Evolutionary conservation across 2,888 invertebrate genomes (phyloP), one percentile per base, ranked within the genome.

Genomic region (Lasioglossum leucozonium): DNA sequence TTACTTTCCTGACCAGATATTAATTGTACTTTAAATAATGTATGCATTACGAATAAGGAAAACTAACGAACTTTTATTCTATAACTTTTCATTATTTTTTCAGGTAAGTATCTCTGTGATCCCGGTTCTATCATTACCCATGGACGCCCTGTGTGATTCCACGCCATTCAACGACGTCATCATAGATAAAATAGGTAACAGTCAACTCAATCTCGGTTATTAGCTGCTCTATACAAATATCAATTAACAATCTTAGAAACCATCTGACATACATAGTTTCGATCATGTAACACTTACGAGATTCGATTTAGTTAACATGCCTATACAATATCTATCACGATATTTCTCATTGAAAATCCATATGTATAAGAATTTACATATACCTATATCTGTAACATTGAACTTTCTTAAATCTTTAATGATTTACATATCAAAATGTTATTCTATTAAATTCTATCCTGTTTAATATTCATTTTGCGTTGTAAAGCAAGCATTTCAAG

Each of bases 151-250:
- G 13, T 22, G 18, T 11, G 16, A 37, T 18, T 30, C 37, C 67
- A 18, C 37, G 34, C 4, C 34, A 34, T 67, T 4, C 67, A 11
- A 37, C 67, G 37, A 37, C 37, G 37, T 11, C 67, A 22, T 37
- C 67, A 0, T 22, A 37, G 37, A 67, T 67, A 37, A 67, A 37
- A 37, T 67, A 67, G 37, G 67, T 67, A 67, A 34, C 37, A 1
- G 10, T 22, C 34, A 37, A 67, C 37, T 8, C 11, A 37, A 67
- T 37, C 67, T 18, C 22, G 37, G 10, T 37, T 67, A 67, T 67
- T 67, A 67, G 67, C 67, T 37, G 22, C 37, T 67, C 37, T 37
- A 67, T 37, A 37, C 67, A 67, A 37, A 67, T 34, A 67, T 18
- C 37, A 67, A 62, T 67, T 37, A 67, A 67, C 67, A 22, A 37